Evolutionary conservation across 2,888 invertebrate species (phyloP).

Genomic region (Cataglyphis cursor): DNA sequence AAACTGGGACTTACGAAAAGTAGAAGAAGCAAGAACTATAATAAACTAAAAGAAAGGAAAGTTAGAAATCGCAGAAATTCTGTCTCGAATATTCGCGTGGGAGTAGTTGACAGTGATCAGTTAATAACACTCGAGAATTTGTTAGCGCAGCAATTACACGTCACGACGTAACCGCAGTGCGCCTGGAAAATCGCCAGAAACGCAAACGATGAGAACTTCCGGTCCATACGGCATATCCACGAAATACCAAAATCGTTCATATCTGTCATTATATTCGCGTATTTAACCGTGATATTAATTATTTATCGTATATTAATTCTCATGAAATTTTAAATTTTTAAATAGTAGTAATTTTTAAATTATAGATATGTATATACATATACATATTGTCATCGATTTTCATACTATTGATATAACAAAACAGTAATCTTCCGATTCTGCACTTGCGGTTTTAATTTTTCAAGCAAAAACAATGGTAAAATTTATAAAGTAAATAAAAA

Average conservation of each 20-base stretch:
- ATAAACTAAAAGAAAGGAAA: background rate
- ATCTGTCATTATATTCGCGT: background rate
- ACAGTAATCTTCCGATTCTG: background rate
- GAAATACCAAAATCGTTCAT: constrained; percentile 46
- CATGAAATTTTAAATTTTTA: background rate
- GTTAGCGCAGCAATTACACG: constrained; percentile 62
- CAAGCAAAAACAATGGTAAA: background rate
- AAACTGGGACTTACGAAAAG: background rate
- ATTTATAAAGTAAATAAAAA: constrained; percentile 14
- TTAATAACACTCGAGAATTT: constrained; percentile 57
- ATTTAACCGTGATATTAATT: constrained; percentile 44
- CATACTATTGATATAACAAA: background rate
- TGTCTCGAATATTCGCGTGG: constrained; percentile 22
- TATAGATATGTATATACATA: background rate
- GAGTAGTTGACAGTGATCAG: constrained; percentile 33
- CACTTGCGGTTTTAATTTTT: constrained; percentile 11
- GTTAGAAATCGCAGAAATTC: background rate
- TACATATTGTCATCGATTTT: background rate
- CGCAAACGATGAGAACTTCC: constrained; percentile 70
- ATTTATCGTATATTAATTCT: background rate
- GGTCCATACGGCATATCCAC: constrained; percentile 59
- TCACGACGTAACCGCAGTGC: constrained; percentile 82
- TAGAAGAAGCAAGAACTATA: background rate
- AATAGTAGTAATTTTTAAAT: too few species aligned
- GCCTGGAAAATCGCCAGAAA: constrained; percentile 85